Base-by-base conservation (phyloP, 2,797 vertebrate genomes). In the Coendou prehensilis region DNA sequence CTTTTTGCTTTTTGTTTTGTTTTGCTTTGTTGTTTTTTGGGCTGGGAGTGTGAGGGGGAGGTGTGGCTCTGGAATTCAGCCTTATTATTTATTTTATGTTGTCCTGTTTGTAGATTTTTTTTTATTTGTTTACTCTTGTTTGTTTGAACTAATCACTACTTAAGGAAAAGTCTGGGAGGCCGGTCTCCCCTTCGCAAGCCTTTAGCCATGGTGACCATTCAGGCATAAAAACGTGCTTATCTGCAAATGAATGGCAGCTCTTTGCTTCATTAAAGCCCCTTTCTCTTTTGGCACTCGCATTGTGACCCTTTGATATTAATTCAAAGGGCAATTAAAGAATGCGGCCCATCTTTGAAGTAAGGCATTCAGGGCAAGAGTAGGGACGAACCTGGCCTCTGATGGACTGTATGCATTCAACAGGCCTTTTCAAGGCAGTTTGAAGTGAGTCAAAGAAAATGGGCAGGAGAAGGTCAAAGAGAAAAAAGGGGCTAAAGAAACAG, bases 311-410 rank as follows among this genome's bases (percentile, higher is more conserved):
- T 99, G 99, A 99, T 99, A 99, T 99, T 99, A 99, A 99, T 99
- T 99, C 99, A 99, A 99, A 99, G 99, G 99, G 99, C 99, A 99
- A 99, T 99, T 99, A 99, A 99, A 99, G 99, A 99, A 99, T 99
- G 99, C 99, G 99, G 98, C 98, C 99, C 99, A 99, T 99, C 99
- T 99, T 99, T 99, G 99, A 99, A 99, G 99, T 99, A 98, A 99
- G 98, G 99, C 99, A 99, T 99, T 98, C 99, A 99, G 99, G 99
- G 99, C 99, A 98, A 99, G 99, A 98, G 98, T 99, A 97, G 98
- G 99, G 99, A 99, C 99, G 99, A 99, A 99, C 99, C 99, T 99
- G 99, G 98, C 96, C 98, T 99, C 99, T 99, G 99, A 99, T 99
- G 99, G 99, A 99, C 99, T 99, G 98, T 98, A 99, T 97, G 98